Percentiles rank a stretch among this genome's conserved stretches.
Evolutionary conservation across 2,113 vertebrate species (phyloP).

Genomic region (Enhydra lutris): DNA sequence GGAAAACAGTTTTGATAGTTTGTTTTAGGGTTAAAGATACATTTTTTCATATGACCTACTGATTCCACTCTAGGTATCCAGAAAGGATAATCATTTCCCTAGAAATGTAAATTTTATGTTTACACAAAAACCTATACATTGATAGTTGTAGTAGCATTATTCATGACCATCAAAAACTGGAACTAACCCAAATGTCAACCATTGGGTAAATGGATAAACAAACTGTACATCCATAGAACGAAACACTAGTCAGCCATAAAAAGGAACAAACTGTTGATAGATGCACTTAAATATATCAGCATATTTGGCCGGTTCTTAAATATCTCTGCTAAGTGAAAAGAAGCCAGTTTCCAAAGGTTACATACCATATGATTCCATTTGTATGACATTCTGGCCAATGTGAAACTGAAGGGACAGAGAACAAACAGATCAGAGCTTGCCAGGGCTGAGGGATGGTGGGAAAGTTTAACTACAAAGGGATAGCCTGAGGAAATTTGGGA

Average conservation of each 20-base stretch:
- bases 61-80: not conserved
- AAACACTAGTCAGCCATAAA: not conserved
- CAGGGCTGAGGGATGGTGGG: not conserved
- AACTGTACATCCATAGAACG: not conserved
- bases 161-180: not conserved
- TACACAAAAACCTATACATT: not conserved
- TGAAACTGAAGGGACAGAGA: not conserved
- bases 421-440: not conserved
- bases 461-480: not conserved
- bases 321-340: not conserved
- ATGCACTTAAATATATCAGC: not conserved
- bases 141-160: not conserved
- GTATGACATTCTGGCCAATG: not conserved
- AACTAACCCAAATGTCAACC: not conserved
- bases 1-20: not conserved
- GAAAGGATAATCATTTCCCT: not conserved
- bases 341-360: not conserved
- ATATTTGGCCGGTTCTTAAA: not conserved
- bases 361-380: not conserved
- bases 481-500: not conserved
- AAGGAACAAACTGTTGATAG: not conserved
- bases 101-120: not conserved
- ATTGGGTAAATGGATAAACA: not conserved
- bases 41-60: not conserved
- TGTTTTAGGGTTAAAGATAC: not conserved